These are phyloP conservation scores for Pandion haliaetus DNA, from an alignment of 2,113 vertebrate species.

Conservation along the genomic window DNA sequence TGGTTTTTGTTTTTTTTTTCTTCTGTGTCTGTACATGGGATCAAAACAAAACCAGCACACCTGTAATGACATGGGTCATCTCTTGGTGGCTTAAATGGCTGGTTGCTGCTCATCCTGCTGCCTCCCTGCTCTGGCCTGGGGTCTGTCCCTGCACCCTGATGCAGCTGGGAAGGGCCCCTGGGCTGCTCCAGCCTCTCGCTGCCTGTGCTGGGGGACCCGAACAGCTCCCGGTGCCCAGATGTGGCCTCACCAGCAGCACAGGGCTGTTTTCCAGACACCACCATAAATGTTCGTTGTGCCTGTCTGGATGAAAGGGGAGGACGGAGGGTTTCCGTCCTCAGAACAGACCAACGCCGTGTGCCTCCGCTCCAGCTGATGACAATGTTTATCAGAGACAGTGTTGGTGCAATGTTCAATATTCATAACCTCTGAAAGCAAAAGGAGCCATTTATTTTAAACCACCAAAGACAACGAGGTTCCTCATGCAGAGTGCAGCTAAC, in stretches of 20 bases:
- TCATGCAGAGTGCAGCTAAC: background rate
- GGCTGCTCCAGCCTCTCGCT: background rate
- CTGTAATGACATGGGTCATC: fast-evolving
- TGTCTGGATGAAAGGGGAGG: background rate
- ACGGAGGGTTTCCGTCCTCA: background rate
- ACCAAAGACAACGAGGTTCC: too few relatives aligned
- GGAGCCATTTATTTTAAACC: too few relatives aligned
- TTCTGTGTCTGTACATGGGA: too few relatives aligned
- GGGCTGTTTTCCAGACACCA: background rate
- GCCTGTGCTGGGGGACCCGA: background rate
- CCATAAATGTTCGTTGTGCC: too few relatives aligned
- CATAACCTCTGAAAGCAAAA: background rate
- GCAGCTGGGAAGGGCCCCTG: background rate
- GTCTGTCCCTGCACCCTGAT: background rate
- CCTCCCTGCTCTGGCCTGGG: background rate
- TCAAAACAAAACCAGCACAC: background rate
- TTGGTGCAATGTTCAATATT: too few relatives aligned
- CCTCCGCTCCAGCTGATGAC: too few relatives aligned
- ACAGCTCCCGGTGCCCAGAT: background rate
- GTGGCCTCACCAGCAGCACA: background rate
- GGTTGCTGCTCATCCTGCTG: background rate
- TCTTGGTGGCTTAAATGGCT: background rate
- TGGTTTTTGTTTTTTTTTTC: too few relatives aligned
- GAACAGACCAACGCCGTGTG: background rate
- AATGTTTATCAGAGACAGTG: too few relatives aligned